Conservation (phyloP, 2,888 invertebrate genomes). For the Melinaea marsaeus region DNA sequence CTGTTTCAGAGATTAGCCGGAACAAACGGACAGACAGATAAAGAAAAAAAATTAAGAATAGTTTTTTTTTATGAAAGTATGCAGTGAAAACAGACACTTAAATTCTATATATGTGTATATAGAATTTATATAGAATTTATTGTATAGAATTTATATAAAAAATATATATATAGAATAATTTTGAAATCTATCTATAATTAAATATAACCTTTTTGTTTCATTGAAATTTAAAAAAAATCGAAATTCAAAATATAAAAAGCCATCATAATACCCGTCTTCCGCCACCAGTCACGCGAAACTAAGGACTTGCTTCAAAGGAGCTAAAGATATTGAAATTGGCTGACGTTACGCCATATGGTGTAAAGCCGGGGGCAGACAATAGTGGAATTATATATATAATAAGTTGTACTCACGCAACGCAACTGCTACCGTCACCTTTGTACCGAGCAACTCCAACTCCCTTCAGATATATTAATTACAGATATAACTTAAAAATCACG, state of each 20-base stretch:
- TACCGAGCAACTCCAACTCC: conserved; percentile 22
- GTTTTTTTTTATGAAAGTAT: too few species aligned
- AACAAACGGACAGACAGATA: too few species aligned
- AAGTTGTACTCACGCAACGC: conserved; percentile 71
- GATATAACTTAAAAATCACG: too few species aligned
- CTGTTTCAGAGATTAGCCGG: too few species aligned
- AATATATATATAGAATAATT: too few species aligned
- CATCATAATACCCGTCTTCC: conserved; percentile 34
- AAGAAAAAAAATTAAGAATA: too few species aligned
- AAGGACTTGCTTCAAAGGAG: conserved; percentile 48
- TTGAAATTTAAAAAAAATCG: conserved; percentile 10
- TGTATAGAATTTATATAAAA: too few species aligned
- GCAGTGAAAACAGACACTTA: too few species aligned
- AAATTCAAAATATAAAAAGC: conserved; percentile 17
- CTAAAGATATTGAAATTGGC: conserved; percentile 65
- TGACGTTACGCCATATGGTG: conserved; percentile 76
- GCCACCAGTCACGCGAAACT: conserved; percentile 63
- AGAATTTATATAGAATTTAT: too few species aligned
- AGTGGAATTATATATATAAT: conserved; percentile 74
- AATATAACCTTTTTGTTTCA: conserved; percentile 2
- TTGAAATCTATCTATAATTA: too few species aligned
- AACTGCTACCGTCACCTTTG: conserved; percentile 59
- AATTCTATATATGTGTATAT: too few species aligned
- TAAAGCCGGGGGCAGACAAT: conserved; percentile 69
- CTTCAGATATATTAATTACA: conserved; percentile 1